phyloP scores from a whole-genome alignment of 2,888 invertebrate species.

The Seira musarum region DNA sequence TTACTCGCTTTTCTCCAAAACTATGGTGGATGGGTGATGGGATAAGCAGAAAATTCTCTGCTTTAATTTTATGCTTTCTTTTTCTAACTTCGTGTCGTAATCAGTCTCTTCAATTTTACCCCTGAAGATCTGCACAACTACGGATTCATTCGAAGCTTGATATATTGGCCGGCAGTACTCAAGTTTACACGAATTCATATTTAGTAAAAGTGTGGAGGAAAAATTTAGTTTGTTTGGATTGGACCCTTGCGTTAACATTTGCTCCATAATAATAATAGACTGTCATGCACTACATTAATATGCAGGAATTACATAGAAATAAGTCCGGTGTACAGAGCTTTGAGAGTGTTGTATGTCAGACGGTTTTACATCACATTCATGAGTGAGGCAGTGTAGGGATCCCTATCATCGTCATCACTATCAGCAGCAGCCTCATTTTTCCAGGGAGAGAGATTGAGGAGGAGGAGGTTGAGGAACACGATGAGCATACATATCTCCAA shows the following conservation, averaged over 20 bases:
- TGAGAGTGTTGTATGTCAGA: background rate
- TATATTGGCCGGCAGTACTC: too few species aligned
- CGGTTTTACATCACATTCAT: background rate
- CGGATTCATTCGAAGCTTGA: too few species aligned
- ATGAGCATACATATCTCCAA: constrained; percentile 58
- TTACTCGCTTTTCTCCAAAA: background rate
- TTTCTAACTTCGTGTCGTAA: background rate
- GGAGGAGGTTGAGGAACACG: constrained; percentile 23
- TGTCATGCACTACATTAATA: too few species aligned
- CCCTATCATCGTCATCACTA: constrained; percentile 17
- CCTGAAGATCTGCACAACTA: background rate
- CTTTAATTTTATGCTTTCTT: constrained; percentile 12
- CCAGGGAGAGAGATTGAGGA: background rate
- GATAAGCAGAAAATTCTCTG: constrained; percentile 6
- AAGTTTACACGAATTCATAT: too few species aligned
- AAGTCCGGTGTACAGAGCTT: too few species aligned
- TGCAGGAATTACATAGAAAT: too few species aligned
- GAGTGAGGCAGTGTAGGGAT: too few species aligned
- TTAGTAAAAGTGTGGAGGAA: too few species aligned
- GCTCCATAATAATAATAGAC: too few species aligned
- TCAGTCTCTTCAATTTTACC: constrained; percentile 5
- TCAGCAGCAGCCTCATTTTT: background rate
- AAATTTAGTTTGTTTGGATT: too few species aligned
- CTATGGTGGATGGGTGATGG: background rate
- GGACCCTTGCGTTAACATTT: too few species aligned